Conservation (phyloP, 2,113 vertebrate species). For the Charadrius vociferus region DNA sequence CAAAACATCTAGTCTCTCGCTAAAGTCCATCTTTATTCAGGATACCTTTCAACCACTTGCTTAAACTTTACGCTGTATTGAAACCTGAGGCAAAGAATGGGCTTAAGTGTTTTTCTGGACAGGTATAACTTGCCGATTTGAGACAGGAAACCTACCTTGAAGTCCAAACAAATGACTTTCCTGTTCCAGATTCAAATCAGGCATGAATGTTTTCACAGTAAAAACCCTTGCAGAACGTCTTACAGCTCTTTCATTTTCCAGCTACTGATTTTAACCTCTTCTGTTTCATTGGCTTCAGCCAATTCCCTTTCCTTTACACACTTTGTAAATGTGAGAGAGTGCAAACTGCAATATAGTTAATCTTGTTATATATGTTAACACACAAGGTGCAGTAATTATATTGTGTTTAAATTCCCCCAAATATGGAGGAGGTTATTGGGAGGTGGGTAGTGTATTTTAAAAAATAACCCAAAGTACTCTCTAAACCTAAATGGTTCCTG, state of each 20-base stretch:
- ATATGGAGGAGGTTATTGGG: neutral
- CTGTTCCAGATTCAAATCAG: conserved; percentile 24
- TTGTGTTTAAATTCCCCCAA: neutral
- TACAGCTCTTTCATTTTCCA: neutral
- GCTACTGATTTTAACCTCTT: conserved; percentile 28
- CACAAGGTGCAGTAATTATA: neutral
- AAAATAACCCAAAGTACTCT: neutral
- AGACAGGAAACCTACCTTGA: conserved; percentile 36
- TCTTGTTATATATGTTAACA: neutral
- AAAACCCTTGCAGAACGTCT: neutral
- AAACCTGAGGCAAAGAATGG: neutral
- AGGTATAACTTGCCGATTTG: conserved; percentile 28
- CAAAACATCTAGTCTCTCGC: neutral
- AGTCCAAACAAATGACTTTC: conserved; percentile 32
- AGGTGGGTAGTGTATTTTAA: neutral
- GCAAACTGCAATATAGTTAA: neutral
- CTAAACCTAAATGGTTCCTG: neutral
- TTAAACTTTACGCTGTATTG: neutral
- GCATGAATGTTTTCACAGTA: neutral
- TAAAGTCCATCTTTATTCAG: neutral
- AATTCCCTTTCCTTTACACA: neutral
- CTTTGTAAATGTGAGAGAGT: neutral
- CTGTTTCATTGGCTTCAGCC: neutral
- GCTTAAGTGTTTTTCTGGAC: neutral
- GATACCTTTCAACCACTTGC: neutral